Percentiles rank a stretch among this genome's conserved stretches.
These are phyloP conservation scores for Campoletis sonorensis DNA, from an alignment of 1,140 invertebrate species.

Conservation along the genomic window DNA sequence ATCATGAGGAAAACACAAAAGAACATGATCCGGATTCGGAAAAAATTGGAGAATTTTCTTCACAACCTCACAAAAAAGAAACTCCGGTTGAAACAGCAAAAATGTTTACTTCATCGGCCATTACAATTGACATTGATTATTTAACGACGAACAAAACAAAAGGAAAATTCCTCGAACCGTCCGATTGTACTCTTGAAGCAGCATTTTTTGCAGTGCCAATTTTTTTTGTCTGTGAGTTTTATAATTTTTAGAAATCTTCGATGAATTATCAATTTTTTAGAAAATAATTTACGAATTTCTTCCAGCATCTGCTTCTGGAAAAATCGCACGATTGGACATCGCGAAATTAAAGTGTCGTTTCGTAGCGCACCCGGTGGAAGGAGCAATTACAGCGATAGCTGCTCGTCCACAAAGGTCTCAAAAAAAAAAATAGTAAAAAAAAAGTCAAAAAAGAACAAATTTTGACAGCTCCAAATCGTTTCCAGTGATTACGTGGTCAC, in stretches of 20 bases:
- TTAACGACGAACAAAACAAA: constrained; percentile 4
- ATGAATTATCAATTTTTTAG: background rate
- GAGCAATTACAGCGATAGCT: constrained; percentile 54
- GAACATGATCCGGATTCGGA: background rate
- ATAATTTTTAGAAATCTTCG: background rate
- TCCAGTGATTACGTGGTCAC: constrained; percentile 58
- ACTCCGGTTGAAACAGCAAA: constrained; percentile 11
- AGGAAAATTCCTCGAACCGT: background rate
- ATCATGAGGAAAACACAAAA: background rate
- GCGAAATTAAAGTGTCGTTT: constrained; percentile 53
- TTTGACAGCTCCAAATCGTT: background rate
- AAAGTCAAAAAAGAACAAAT: background rate
- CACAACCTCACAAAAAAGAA: background rate
- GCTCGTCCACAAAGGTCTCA: constrained; percentile 56
- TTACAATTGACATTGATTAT: constrained; percentile 49
- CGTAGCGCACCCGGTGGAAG: constrained; percentile 43
- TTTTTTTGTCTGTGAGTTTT: constrained; percentile 57
- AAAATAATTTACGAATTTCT: background rate
- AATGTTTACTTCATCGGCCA: constrained; percentile 36
- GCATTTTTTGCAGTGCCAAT: constrained; percentile 39
- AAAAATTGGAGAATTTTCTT: background rate
- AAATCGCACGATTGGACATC: constrained; percentile 57
- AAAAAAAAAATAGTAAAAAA: constrained; percentile 22
- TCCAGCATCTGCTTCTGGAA: constrained; percentile 37
- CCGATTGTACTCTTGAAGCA: constrained; percentile 45